Evolutionary conservation across 2,797 vertebrate species (phyloP).

Genomic region (Spondyliosoma cantharus): DNA sequence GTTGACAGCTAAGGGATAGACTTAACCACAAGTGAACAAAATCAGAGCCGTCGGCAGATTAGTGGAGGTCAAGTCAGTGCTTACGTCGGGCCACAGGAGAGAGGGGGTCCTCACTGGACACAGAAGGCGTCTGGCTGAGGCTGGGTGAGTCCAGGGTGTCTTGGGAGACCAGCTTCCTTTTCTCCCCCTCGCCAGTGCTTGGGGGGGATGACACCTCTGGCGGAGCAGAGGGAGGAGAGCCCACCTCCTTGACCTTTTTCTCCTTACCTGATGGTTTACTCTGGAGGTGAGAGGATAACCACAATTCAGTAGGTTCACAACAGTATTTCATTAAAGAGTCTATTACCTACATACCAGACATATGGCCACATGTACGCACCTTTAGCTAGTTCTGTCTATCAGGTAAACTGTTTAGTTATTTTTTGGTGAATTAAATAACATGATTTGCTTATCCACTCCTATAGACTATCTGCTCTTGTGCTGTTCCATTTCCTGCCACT

Average conservation of each 20-base stretch:
- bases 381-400: neutral
- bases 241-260: slow-evolving; percentile 56
- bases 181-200: slow-evolving; percentile 56
- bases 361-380: neutral
- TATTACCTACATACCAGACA: neutral
- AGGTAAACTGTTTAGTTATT: neutral
- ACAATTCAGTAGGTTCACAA: neutral
- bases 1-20: neutral
- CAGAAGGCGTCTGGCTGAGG: slow-evolving; percentile 82
- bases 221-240: slow-evolving; percentile 37
- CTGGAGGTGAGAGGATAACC: slow-evolving; percentile 42
- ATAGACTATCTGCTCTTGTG: neutral
- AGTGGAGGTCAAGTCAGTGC: slow-evolving; percentile 7
- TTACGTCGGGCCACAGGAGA: slow-evolving; percentile 81
- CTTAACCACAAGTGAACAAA: neutral
- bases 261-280: slow-evolving; percentile 67
- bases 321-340: neutral
- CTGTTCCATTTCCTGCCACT: neutral
- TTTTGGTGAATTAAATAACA: neutral
- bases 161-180: slow-evolving; percentile 76
- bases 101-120: slow-evolving; percentile 83
- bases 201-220: slow-evolving; percentile 45
- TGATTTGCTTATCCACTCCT: neutral
- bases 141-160: slow-evolving; percentile 82
- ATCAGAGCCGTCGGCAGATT: neutral